These are phyloP conservation scores for Operophtera brumata DNA, from an alignment of 2,888 invertebrate species.

Conservation along the genomic window DNA sequence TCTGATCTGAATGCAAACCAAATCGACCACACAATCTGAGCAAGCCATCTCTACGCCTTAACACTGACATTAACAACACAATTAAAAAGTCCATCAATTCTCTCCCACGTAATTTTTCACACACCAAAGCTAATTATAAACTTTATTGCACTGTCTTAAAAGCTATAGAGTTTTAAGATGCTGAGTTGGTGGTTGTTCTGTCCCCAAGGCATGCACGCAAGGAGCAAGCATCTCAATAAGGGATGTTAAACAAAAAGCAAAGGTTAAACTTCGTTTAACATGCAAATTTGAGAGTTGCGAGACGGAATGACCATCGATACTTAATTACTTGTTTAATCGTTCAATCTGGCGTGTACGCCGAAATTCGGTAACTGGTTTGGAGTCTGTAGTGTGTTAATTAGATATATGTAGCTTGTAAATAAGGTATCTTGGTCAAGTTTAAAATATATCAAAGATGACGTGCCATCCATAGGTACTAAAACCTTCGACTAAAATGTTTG, in stretches of 20 bases:
- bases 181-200: slow-evolving; percentile 37
- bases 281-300: slow-evolving; percentile 79
- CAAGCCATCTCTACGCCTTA: slow-evolving; percentile 79
- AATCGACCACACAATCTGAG: slow-evolving; percentile 71
- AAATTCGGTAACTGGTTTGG: slow-evolving; percentile 41
- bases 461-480: background rate
- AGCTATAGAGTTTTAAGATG: slow-evolving; percentile 10
- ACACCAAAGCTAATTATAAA: slow-evolving; percentile 28
- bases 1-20: slow-evolving; percentile 51
- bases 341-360: slow-evolving; percentile 69
- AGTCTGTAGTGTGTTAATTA: slow-evolving; percentile 12
- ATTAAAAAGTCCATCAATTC: slow-evolving; percentile 74
- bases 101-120: slow-evolving; percentile 29
- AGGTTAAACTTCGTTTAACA: slow-evolving; percentile 79
- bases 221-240: slow-evolving; percentile 71
- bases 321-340: slow-evolving; percentile 80
- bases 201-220: slow-evolving; percentile 64
- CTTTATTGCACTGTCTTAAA: slow-evolving; percentile 42
- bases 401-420: background rate
- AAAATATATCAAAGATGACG: background rate
- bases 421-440: slow-evolving; percentile 17
- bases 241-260: slow-evolving; percentile 71
- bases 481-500: too few species aligned
- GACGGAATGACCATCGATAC: slow-evolving; percentile 79
- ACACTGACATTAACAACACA: slow-evolving; percentile 77